Evolutionary conservation across 2,888 invertebrate species (phyloP).

Genomic region (Graphium colonna): DNA sequence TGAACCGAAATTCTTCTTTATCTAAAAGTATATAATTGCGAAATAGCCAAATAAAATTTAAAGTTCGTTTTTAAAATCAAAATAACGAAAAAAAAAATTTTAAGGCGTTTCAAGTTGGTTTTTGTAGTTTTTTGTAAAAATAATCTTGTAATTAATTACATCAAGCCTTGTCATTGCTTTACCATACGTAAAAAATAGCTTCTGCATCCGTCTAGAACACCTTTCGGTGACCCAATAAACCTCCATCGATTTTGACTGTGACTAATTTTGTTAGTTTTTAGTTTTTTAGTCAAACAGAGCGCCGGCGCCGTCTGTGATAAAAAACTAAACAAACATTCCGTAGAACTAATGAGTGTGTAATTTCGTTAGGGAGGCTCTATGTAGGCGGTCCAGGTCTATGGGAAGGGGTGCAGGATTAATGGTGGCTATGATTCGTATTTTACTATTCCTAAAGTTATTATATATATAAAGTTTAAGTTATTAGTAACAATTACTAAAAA

Average conservation of each 20-base stretch:
- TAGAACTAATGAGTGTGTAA: conserved; percentile 77
- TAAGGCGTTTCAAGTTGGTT: too few relatives aligned
- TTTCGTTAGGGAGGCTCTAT: conserved; percentile 65
- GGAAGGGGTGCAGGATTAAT: conserved; percentile 44
- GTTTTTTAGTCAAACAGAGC: conserved; percentile 44
- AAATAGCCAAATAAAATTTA: too few relatives aligned
- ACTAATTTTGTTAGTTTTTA: conserved; percentile 71
- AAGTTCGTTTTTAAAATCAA: too few relatives aligned
- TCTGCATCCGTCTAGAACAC: conserved; percentile 35
- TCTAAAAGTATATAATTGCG: too few relatives aligned
- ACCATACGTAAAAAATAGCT: conserved; percentile 29
- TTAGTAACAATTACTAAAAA: too few relatives aligned
- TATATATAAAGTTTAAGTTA: too few relatives aligned
- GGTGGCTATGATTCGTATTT: conserved; percentile 26
- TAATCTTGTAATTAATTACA: too few relatives aligned
- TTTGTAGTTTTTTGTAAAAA: too few relatives aligned
- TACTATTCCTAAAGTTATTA: conserved; percentile 13
- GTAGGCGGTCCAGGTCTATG: conserved; percentile 56
- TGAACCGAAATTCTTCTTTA: too few relatives aligned
- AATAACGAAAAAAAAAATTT: too few relatives aligned
- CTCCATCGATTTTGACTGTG: conserved; percentile 51
- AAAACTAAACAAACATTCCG: conserved; percentile 65
- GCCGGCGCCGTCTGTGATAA: conserved; percentile 61
- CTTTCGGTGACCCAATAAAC: conserved; percentile 50
- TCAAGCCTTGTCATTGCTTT: too few relatives aligned